Evolutionary conservation across 2,888 invertebrate genomes (phyloP).

Genomic region (Hyposoter dolosus): DNA sequence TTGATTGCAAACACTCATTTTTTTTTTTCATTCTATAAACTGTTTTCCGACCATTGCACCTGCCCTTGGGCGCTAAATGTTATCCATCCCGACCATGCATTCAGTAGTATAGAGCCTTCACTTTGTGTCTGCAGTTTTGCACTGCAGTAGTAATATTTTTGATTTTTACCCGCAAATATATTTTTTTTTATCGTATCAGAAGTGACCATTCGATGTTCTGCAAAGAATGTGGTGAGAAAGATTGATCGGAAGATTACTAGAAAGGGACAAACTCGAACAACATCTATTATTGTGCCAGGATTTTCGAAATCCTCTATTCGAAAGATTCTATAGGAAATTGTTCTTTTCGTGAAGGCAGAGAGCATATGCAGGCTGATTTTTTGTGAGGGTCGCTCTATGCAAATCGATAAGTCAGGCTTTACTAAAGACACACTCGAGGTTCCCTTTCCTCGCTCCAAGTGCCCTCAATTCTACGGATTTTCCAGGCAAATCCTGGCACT

Average conservation of each 20-base stretch:
- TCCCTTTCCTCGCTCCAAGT: conserved; percentile 3
- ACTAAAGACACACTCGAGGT: conserved; percentile 22
- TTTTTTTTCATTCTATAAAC: too few species aligned
- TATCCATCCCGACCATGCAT: too few species aligned
- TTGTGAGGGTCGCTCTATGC: conserved; percentile 7
- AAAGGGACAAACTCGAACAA: neutral
- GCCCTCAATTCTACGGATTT: conserved; percentile 31
- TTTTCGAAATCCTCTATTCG: neutral
- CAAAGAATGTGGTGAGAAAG: neutral
- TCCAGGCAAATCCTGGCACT: conserved; percentile 28
- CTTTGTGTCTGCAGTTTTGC: neutral
- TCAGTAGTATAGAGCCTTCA: too few species aligned
- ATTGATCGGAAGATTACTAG: neutral
- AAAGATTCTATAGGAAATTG: neutral
- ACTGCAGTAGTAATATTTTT: neutral
- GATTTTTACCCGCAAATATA: neutral
- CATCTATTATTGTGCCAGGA: neutral
- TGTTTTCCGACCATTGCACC: too few species aligned
- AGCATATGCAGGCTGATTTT: neutral
- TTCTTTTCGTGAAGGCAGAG: neutral
- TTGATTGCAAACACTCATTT: too few species aligned
- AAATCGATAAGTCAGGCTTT: conserved; percentile 32
- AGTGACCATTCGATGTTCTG: neutral
- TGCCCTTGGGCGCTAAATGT: too few species aligned
- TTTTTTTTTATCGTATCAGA: neutral